Conservation (phyloP, 2,888 invertebrate species). For the Drosophila macrospina region DNA sequence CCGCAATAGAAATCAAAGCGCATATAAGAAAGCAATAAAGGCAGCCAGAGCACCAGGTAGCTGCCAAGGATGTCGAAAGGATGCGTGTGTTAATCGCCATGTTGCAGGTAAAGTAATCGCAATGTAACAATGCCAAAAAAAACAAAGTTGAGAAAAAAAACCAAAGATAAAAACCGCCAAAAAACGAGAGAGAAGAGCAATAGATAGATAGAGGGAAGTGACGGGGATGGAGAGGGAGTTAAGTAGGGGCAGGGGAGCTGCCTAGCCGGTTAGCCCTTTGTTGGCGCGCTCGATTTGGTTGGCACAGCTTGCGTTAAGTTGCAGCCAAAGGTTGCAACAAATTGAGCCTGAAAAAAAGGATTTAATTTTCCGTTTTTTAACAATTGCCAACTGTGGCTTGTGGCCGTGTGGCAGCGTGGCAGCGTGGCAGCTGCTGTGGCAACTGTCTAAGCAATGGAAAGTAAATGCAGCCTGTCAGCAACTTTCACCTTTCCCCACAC, state of each 20-base stretch:
- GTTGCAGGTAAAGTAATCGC: conserved; percentile 82
- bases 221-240: not conserved
- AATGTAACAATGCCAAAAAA: conserved; percentile 75
- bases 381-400: conserved; percentile 55
- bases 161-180: conserved; percentile 49
- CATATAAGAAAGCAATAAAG: conserved; percentile 73
- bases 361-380: conserved; percentile 78
- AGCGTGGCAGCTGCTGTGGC: conserved; percentile 42
- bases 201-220: too few species aligned
- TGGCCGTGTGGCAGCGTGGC: conserved; percentile 53
- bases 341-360: conserved; percentile 85
- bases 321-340: conserved; percentile 65
- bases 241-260: not conserved
- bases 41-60: conserved; percentile 30
- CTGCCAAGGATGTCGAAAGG: conserved; percentile 35
- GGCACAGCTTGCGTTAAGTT: conserved; percentile 76
- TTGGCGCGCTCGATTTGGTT: conserved; percentile 59
- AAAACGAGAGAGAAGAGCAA: conserved; percentile 20
- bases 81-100: conserved; percentile 80
- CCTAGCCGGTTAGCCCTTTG: conserved; percentile 30
- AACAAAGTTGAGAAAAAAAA: conserved; percentile 1
- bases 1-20: conserved; percentile 80
- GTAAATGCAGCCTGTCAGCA: conserved; percentile 28
- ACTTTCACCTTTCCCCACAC: conserved; percentile 65
- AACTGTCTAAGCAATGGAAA: conserved; percentile 27